phyloP scores from a whole-genome alignment of 2,888 invertebrate genomes.

The Ferrisia virgata region DNA sequence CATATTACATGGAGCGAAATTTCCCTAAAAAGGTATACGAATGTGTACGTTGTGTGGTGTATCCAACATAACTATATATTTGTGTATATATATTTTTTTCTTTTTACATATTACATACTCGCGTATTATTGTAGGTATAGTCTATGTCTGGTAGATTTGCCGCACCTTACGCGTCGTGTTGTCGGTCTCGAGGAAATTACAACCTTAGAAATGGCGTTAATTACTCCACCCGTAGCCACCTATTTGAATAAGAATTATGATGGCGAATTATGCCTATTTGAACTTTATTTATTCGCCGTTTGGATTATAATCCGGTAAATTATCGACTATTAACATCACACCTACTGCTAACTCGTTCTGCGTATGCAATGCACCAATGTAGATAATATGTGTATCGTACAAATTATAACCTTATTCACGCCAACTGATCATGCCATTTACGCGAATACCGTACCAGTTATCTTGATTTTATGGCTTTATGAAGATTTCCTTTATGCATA shows the following conservation, averaged over 20 bases:
- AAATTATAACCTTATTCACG: background rate
- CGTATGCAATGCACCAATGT: too few species aligned
- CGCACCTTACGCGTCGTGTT: background rate
- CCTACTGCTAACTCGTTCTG: background rate
- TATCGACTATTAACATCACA: constrained; percentile 22
- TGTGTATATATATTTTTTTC: too few species aligned
- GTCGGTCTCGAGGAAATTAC: background rate
- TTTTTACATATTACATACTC: too few species aligned
- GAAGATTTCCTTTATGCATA: background rate
- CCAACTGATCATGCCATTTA: background rate
- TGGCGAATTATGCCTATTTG: background rate
- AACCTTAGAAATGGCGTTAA: background rate
- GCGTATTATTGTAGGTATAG: background rate
- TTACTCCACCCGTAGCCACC: background rate
- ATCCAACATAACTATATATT: too few species aligned
- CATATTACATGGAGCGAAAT: too few species aligned
- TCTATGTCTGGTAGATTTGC: background rate
- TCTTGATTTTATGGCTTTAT: constrained; percentile 13
- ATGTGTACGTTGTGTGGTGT: too few species aligned
- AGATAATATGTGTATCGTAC: too few species aligned
- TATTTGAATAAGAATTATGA: background rate
- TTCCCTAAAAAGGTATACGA: too few species aligned
- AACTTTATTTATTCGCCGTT: background rate
- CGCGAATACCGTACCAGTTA: background rate
- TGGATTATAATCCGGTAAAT: constrained; percentile 2